Evolutionary conservation across 2,113 vertebrate species (phyloP), one percentile per base, ranked within the genome.

Genomic region (Semnopithecus entellus): DNA sequence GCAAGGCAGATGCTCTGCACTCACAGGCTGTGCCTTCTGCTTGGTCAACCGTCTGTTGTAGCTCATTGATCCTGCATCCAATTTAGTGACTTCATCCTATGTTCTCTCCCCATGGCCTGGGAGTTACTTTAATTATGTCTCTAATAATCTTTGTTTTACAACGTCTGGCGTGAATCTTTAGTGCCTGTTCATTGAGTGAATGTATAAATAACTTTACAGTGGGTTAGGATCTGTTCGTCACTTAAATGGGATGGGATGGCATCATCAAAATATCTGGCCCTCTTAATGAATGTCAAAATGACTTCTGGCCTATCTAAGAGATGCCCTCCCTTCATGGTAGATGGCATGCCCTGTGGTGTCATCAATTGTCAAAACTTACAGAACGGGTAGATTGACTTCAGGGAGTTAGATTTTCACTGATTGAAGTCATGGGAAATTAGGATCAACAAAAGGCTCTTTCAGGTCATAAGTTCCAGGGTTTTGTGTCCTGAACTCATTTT

Each of bases 41-140:
- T 72, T 45, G 6, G 8, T 10, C 45, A 6, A 1, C 17, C 1
- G 14, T 79, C 83, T 10, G 1, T 38, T 2, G 14, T 3, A 14
- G 14, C 1, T 8, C 0, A 3, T 16, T 9, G 13, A 27, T 9
- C 30, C n/a, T 0, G 55, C 10, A 2, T 12, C 73, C 25, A 1
- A 8, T 3, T 12, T 10, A 32, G 1, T 5, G 10, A 66, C 1
- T 52, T 12, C 40, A 9, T 6, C 35, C 32, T 3, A 1, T 0
- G 3, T 32, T 72, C 79, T 78, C 35, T 5, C 4, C 3, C 59
- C 61, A 64, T 43, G 64, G 57, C 25, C 40, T 20, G 30, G 16
- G 43, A 4, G 22, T 7, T 38, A 25, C 43, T 83, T 57, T 3
- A 88, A 38, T 13, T 17, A 45, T 9, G 20, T 48, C 23, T 52